Percentiles rank a stretch among this genome's conserved stretches.
Conservation (phyloP, 2,113 vertebrate species). For the Nothoprocta perdicaria region DNA sequence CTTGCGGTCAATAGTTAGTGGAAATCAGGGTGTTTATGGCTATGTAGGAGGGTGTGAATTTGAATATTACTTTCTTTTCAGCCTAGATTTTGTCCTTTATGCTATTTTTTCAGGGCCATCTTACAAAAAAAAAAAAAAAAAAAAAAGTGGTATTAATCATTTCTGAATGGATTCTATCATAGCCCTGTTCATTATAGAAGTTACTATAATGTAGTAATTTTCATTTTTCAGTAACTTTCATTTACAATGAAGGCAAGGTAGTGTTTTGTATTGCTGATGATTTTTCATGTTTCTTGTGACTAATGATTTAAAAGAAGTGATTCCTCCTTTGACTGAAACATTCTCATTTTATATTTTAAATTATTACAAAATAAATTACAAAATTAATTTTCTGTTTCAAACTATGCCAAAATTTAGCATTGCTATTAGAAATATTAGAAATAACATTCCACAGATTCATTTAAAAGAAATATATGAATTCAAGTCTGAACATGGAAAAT, state of each 20-base stretch:
- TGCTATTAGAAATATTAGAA: neutral
- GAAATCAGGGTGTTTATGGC: neutral
- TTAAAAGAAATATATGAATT: neutral
- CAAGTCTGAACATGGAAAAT: neutral
- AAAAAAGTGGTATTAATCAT: neutral
- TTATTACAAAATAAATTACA: neutral
- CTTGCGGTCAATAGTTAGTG: neutral
- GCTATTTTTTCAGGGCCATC: neutral
- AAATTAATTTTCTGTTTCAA: neutral
- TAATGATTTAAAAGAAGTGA: neutral
- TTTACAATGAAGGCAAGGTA: neutral
- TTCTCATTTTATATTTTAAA: neutral
- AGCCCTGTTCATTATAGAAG: neutral
- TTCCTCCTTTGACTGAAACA: neutral
- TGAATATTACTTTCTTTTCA: neutral
- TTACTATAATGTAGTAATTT: neutral
- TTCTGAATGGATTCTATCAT: neutral
- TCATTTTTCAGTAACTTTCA: neutral
- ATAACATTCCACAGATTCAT: neutral
- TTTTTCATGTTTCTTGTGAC: neutral
- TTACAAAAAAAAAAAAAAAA: neutral
- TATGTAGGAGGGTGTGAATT: neutral
- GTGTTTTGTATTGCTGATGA: neutral
- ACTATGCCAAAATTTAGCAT: neutral
- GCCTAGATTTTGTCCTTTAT: neutral